phyloP scores from a whole-genome alignment of 2,888 invertebrate species.

The Andrena praecox region DNA sequence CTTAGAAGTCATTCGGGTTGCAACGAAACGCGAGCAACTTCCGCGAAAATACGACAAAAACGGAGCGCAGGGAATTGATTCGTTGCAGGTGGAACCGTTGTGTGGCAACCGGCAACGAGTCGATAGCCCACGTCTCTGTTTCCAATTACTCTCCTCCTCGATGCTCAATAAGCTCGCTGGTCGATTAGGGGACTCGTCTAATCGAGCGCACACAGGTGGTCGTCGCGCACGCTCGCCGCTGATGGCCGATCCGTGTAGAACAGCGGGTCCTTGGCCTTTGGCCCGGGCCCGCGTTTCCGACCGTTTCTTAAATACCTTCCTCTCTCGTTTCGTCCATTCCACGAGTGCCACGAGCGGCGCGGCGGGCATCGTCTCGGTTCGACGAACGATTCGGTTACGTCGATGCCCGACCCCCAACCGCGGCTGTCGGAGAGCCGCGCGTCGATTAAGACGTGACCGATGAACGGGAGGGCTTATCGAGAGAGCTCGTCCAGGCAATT shows the following conservation, averaged over 20 bases:
- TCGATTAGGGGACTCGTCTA: constrained; percentile 62
- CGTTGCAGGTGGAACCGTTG: neutral
- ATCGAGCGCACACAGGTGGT: constrained; percentile 61
- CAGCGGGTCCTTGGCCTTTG: constrained; percentile 55
- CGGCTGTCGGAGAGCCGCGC: constrained; percentile 64
- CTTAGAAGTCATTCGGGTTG: no score
- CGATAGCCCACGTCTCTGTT: neutral
- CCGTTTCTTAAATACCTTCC: constrained; percentile 52
- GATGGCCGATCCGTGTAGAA: constrained; percentile 55
- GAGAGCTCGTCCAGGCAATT: constrained; percentile 66
- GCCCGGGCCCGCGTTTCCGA: constrained; percentile 42
- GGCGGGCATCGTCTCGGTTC: constrained; percentile 44
- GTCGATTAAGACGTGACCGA: constrained; percentile 75
- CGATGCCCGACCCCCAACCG: constrained; percentile 72
- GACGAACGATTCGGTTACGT: constrained; percentile 67
- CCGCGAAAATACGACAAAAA: no score
- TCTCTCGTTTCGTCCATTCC: constrained; percentile 49
- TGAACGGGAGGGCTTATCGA: constrained; percentile 69
- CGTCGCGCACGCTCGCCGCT: constrained; percentile 21
- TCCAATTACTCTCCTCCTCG: constrained; percentile 29
- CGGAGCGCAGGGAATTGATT: neutral
- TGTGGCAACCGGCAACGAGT: neutral
- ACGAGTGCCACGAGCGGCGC: constrained; percentile 36
- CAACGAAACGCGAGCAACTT: no score
- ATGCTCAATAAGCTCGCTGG: constrained; percentile 57